These are phyloP conservation scores for Steinernema carpocapsae DNA, from an alignment of 2,888 invertebrate genomes.

Conservation along the genomic window DNA sequence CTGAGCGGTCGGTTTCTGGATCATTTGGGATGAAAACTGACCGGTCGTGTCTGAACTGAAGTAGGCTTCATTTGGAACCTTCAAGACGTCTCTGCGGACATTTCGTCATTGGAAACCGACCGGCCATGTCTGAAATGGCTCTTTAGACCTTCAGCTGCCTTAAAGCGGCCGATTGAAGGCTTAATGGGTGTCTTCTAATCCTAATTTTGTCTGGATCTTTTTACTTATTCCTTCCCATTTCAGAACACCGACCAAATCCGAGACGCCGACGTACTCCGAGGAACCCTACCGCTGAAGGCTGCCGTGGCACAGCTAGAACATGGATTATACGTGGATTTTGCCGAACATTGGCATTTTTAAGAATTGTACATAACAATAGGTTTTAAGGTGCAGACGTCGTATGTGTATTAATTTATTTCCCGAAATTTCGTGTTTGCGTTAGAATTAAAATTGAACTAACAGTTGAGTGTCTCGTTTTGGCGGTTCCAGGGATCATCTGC, in stretches of 20 bases:
- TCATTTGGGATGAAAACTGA: no score
- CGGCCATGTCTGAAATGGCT: no score
- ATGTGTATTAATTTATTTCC: conserved; percentile 21
- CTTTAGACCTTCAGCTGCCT: no score
- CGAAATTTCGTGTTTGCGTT: not conserved
- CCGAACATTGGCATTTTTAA: conserved; percentile 66
- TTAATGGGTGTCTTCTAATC: no score
- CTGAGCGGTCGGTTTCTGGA: no score
- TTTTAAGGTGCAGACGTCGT: not conserved
- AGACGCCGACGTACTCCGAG: conserved; percentile 58
- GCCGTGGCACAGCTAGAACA: conserved; percentile 63
- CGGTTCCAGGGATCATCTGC: not conserved
- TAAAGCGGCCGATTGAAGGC: no score
- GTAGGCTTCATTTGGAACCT: no score
- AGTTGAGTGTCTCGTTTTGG: not conserved
- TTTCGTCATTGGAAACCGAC: no score
- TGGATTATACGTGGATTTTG: conserved; percentile 67
- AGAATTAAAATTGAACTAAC: conserved; percentile 24
- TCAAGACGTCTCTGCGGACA: no score
- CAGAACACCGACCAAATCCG: conserved; percentile 48
- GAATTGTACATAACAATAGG: conserved; percentile 9
- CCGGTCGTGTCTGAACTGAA: no score
- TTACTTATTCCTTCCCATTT: no score
- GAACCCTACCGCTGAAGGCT: conserved; percentile 57
- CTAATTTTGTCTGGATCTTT: no score